Evolutionary conservation across 2,888 invertebrate species (phyloP), one percentile per base, ranked within the genome.

Genomic region (Sceliomorpha sp.): DNA sequence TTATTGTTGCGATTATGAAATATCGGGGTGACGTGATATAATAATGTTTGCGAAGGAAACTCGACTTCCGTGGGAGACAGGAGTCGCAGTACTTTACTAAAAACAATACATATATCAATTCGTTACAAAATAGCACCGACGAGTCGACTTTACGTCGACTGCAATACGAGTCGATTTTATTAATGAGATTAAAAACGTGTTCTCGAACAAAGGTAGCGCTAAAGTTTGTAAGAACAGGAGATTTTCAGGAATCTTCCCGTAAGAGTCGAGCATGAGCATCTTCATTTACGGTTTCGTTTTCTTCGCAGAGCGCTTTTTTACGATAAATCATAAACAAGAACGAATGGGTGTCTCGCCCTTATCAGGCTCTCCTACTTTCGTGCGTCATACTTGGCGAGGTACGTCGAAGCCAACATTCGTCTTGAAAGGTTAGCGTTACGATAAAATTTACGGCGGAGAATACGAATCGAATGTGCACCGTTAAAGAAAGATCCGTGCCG

Each of bases 391-490:
- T 55, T 36, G 47, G 53, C 48, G 42, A 27, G 60, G 44, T 44
- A 68, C 50, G 60, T 60, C 50, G 44, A 55, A 44, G 36, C 60
- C 44, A 48, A 62, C 68, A 56, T 68, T 62, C 55, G 50, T 50
- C 68, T 62, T 59, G 53, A 55, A 60, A 67, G 59, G 67, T 60
- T 53, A 42, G 59, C 47, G 47, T 67, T 53, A 53, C 59, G 67
- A 60, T 56, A 56, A 60, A 68, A 68, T 68, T 68, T 68, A 68
- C 50, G 67, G 31, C 67, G 39, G 47, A 55, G 39, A 68, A 60
- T 68, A 68, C 55, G 67, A 68, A 68, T 68, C 60, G 67, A 67
- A 48, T 32, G 47, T 44, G 59, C 50, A 36, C 47, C 47, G 59
- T 53, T 59, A 48, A 59, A 66, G 66, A 47, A 66, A 58, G 51